Evolutionary conservation across 92 coral and sea anemone species (phyloP).

Genomic region (Diadumene lineata): DNA sequence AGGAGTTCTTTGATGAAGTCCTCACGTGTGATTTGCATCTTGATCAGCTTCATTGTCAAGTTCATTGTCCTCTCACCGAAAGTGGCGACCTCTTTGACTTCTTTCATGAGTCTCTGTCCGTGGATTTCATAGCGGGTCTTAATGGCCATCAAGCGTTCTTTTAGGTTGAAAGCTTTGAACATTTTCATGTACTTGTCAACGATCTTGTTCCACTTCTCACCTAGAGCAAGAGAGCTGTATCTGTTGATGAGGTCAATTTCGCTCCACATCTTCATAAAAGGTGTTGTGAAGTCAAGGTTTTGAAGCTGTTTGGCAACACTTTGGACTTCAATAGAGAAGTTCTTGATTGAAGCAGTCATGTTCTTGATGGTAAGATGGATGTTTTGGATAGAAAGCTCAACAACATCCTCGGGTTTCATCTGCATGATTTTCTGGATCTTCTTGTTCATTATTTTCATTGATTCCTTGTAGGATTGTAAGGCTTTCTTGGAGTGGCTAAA

Average conservation of each 20-base stretch:
- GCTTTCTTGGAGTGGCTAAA: slow-evolving; percentile 55
- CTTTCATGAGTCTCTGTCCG: slow-evolving; percentile 39
- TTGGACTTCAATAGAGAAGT: slow-evolving; percentile 61
- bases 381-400: slow-evolving; percentile 42
- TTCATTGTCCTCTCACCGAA: slow-evolving; percentile 51
- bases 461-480: slow-evolving; percentile 33
- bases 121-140: slow-evolving; percentile 40
- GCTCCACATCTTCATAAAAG: slow-evolving; percentile 53
- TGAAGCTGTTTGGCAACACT: slow-evolving; percentile 62
- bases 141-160: slow-evolving; percentile 46
- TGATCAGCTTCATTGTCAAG: slow-evolving; percentile 55
- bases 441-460: slow-evolving; percentile 55
- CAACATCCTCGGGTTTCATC: slow-evolving; percentile 59
- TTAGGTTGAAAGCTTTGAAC: slow-evolving; percentile 56
- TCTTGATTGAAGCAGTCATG: slow-evolving; percentile 35
- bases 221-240: slow-evolving; percentile 50
- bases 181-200: slow-evolving; percentile 33
- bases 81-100: slow-evolving; percentile 38
- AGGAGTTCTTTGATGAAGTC: slow-evolving; percentile 62
- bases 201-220: slow-evolving; percentile 63
- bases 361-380: slow-evolving; percentile 45
- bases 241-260: slow-evolving; percentile 62
- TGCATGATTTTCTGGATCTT: slow-evolving; percentile 54
- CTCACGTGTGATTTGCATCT: slow-evolving; percentile 67
- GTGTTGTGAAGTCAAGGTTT: slow-evolving; percentile 51